A percentile compares a stretch with the other conserved stretches of the same genome.
phyloP scores from a whole-genome alignment of 1,140 invertebrate genomes.

The Microplitis mediator region DNA sequence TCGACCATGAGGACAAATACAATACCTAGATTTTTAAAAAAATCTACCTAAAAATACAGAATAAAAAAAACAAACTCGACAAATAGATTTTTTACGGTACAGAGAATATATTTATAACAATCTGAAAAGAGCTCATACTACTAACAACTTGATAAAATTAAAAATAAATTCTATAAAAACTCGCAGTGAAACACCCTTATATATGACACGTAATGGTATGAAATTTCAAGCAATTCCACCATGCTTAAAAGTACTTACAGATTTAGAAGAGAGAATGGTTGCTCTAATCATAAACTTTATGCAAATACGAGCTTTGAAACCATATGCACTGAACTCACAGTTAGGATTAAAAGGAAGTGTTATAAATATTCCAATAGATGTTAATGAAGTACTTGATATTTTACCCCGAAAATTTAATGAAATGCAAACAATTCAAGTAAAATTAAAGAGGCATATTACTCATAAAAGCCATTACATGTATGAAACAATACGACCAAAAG shows the following conservation, averaged over 20 bases:
- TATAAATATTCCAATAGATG: conserved; percentile 31
- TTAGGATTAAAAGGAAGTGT: conserved; percentile 33
- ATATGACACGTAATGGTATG: neutral
- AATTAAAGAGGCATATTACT: conserved; percentile 29
- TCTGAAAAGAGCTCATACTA: too few relatives aligned
- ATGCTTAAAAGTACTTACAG: neutral
- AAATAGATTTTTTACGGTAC: too few relatives aligned
- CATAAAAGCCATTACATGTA: conserved; percentile 33
- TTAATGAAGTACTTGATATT: conserved; percentile 32
- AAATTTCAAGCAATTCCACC: conserved; percentile 19
- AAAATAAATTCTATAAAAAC: too few relatives aligned
- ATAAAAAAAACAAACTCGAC: too few relatives aligned
- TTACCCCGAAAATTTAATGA: conserved; percentile 31
- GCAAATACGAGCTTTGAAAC: conserved; percentile 30
- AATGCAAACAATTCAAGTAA: conserved; percentile 33
- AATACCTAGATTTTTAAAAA: too few relatives aligned
- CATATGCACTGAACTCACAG: conserved; percentile 30
- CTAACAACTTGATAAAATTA: too few relatives aligned
- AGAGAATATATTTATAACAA: too few relatives aligned
- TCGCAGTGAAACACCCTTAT: too few relatives aligned
- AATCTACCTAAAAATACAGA: too few relatives aligned
- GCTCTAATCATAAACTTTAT: conserved; percentile 22
- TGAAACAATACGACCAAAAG: conserved; percentile 22
- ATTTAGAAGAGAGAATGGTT: conserved; percentile 26
- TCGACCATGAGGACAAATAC: too few relatives aligned